These are phyloP conservation scores for Psilopsiagon aymara DNA, from an alignment of 2,113 vertebrate species.

Conservation along the genomic window DNA sequence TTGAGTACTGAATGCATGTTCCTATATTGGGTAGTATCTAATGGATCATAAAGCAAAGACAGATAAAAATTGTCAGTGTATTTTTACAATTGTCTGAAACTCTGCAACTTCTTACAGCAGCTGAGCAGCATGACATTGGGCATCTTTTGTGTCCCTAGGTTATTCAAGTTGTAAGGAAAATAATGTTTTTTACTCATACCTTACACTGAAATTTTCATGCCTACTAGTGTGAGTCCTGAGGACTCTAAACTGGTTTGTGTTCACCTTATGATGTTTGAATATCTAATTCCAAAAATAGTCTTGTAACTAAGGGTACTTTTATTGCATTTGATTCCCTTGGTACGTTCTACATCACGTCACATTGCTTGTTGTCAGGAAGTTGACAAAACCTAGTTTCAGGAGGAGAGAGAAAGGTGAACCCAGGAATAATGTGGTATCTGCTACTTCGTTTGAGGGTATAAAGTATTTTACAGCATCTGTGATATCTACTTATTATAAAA, in stretches of 20 bases:
- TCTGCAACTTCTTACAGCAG: background rate
- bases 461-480: background rate
- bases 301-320: background rate
- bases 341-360: background rate
- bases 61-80: background rate
- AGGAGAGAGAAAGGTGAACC: background rate
- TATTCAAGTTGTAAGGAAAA: background rate
- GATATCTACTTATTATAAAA: background rate
- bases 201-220: background rate
- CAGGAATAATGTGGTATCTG: background rate
- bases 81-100: background rate
- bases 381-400: background rate
- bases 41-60: background rate
- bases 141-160: background rate
- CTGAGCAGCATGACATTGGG: background rate
- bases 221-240: background rate
- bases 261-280: background rate
- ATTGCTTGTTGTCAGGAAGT: background rate
- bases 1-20: background rate
- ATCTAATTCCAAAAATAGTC: background rate
- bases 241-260: background rate
- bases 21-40: background rate
- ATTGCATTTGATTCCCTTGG: background rate
- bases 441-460: background rate
- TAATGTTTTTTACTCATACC: background rate